Conservation (phyloP, 2,113 vertebrate genomes). For the Eptatretus burgeri region DNA sequence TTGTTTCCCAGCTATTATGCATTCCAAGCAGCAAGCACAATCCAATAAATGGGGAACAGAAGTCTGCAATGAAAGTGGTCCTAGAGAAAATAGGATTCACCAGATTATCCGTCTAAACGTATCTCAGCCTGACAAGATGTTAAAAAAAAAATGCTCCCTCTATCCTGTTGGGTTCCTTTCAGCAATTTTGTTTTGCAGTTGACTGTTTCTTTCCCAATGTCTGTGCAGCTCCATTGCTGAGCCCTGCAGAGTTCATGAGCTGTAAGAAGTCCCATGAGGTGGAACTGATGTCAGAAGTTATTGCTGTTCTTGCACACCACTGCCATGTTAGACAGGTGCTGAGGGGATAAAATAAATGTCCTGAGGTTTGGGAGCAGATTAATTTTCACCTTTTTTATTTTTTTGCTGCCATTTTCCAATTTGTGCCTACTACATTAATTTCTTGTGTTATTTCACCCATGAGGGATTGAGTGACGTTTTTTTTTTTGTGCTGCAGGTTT, state of each 20-base stretch:
- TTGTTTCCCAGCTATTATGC: too few relatives aligned
- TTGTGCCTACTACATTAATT: neutral
- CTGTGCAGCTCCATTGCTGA: neutral
- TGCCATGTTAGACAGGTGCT: conserved; percentile 4
- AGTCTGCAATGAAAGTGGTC: too few relatives aligned
- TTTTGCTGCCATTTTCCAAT: neutral
- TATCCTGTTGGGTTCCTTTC: too few relatives aligned
- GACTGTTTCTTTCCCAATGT: neutral
- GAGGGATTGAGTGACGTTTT: conserved; percentile 1
- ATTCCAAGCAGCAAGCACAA: too few relatives aligned
- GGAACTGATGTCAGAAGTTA: conserved; percentile 1
- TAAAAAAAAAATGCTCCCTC: too few relatives aligned
- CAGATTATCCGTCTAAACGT: too few relatives aligned
- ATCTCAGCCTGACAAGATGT: too few relatives aligned
- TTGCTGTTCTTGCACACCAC: conserved; percentile 1
- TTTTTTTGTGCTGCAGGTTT: conserved; percentile 25
- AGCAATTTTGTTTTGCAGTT: too few relatives aligned
- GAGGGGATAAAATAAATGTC: neutral
- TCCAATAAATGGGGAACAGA: too few relatives aligned
- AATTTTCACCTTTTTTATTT: neutral
- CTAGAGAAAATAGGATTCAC: too few relatives aligned
- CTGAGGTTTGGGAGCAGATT: neutral
- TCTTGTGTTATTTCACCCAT: conserved; percentile 6
- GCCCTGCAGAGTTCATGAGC: neutral
- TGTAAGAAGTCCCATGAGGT: conserved; percentile 4